Evolutionary conservation across 2,888 invertebrate species (phyloP).

Genomic region (Athripsodes cinereus): DNA sequence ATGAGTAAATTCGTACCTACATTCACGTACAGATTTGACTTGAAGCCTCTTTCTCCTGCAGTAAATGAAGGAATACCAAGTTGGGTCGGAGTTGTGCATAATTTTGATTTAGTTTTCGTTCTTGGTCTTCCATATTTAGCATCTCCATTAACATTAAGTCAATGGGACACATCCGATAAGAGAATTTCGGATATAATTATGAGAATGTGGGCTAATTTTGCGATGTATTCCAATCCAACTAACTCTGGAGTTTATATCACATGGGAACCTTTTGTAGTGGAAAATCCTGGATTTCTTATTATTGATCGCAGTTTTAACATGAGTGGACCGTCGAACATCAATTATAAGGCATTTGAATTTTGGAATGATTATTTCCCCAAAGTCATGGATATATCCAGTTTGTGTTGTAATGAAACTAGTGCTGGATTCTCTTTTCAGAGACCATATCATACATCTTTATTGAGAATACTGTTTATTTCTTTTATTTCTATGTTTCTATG

Average conservation of each 20-base stretch:
- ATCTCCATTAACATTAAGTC: conserved; percentile 50
- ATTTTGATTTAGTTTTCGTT: conserved; percentile 74
- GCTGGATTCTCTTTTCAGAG: conserved; percentile 9
- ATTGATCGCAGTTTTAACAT: conserved; percentile 74
- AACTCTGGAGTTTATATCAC: conserved; percentile 65
- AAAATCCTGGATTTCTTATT: conserved; percentile 64
- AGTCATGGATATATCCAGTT: conserved; percentile 63
- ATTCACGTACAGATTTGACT: conserved; percentile 70
- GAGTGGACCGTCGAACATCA: conserved; percentile 59
- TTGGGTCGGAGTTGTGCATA: conserved; percentile 77
- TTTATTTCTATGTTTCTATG: conserved; percentile 11
- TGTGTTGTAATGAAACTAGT: conserved; percentile 62
- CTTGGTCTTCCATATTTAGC: conserved; percentile 76
- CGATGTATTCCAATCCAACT: conserved; percentile 65
- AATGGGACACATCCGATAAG: conserved; percentile 74
- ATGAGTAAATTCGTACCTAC: conserved; percentile 56
- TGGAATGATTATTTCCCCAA: conserved; percentile 82
- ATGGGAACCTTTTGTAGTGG: conserved; percentile 66
- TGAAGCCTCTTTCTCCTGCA: conserved; percentile 60
- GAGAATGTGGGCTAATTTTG: conserved; percentile 76
- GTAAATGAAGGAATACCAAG: conserved; percentile 62
- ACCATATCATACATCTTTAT: conserved; percentile 6
- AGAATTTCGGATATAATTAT: conserved; percentile 73
- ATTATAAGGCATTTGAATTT: conserved; percentile 73
- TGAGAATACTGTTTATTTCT: neutral